phyloP scores from a whole-genome alignment of 35 echinoderm and acorn worm genomes.

The Heliocidaris erythrogramma region DNA sequence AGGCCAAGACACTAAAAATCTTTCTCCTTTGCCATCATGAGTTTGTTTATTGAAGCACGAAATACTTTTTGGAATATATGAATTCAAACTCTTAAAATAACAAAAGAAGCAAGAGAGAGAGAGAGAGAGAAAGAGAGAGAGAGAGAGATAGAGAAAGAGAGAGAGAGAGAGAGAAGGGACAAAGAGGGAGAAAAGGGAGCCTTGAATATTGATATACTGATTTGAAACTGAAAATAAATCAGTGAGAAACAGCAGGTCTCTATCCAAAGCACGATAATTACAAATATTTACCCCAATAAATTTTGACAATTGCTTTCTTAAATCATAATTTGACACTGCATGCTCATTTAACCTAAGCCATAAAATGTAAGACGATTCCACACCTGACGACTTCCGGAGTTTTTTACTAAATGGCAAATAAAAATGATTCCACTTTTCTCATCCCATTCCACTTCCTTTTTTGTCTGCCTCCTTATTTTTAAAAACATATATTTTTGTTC shows the following conservation, averaged over 20 bases:
- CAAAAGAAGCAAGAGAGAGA: background rate
- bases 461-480: too few relatives aligned
- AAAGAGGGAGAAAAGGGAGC: background rate
- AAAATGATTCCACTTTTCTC: too few relatives aligned
- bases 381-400: background rate
- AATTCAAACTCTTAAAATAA: background rate
- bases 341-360: background rate
- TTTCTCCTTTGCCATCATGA: too few relatives aligned
- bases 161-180: background rate
- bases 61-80: too few relatives aligned
- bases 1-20: too few relatives aligned
- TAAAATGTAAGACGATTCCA: background rate
- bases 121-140: background rate
- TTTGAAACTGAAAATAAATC: background rate
- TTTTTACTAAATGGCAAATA: background rate
- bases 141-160: background rate
- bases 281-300: conserved; percentile 12
- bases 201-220: background rate
- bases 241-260: background rate
- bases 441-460: too few relatives aligned
- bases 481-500: too few relatives aligned
- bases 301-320: background rate
- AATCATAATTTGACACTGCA: background rate
- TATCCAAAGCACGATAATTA: background rate
- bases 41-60: too few relatives aligned